Evolutionary conservation across 2,888 invertebrate genomes (phyloP).

Genomic region (Uropetala carovei): DNA sequence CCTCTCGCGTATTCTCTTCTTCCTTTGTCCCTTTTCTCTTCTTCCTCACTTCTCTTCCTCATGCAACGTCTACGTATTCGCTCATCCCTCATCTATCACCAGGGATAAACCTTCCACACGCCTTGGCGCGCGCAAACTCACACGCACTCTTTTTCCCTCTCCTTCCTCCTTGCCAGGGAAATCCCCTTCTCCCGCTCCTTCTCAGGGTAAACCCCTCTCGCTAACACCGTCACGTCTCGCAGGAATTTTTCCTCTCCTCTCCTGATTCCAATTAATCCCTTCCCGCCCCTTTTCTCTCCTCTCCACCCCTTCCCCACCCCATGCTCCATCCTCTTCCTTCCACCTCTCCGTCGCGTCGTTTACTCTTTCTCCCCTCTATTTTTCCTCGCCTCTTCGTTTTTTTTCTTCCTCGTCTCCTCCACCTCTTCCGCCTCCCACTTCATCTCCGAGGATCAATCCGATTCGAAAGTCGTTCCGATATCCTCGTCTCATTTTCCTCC

Average conservation of each 20-base stretch:
- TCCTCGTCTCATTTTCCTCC: constrained; percentile 26
- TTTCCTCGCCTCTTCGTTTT: not conserved
- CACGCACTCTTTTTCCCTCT: not conserved
- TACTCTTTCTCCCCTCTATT: not conserved
- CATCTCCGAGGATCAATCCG: not conserved
- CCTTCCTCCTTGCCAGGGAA: not conserved
- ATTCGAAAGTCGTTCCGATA: constrained; percentile 39
- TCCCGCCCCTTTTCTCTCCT: too few species aligned
- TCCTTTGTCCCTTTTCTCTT: not conserved
- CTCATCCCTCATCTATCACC: constrained; percentile 43
- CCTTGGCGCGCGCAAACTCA: not conserved
- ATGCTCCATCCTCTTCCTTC: too few species aligned
- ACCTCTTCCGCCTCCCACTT: not conserved
- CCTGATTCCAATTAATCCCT: constrained; percentile 40
- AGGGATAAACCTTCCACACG: constrained; percentile 36
- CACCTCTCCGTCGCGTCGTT: not conserved
- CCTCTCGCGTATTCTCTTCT: not conserved
- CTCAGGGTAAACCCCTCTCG: not conserved
- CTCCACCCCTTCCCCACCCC: too few species aligned
- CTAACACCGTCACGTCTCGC: constrained; percentile 40
- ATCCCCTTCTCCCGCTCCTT: not conserved
- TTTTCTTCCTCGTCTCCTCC: not conserved
- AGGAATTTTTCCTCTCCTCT: constrained; percentile 41
- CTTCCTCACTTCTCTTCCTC: not conserved
- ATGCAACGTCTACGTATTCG: not conserved